Evolutionary conservation across 1,140 invertebrate species (phyloP), one percentile per base, ranked within the genome.

Genomic region (Ectropis grisescens): DNA sequence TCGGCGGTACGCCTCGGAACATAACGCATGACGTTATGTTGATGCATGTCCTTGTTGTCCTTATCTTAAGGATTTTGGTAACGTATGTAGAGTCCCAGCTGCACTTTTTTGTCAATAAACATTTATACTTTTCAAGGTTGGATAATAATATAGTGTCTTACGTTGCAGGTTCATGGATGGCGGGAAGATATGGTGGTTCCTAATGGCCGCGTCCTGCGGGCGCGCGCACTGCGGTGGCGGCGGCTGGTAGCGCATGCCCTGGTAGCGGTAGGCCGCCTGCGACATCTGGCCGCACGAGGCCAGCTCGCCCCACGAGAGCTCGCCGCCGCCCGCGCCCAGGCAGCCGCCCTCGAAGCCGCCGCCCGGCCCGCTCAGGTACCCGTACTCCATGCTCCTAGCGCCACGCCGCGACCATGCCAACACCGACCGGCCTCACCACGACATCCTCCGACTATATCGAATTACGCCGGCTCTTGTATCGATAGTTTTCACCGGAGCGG

Each of bases 271-370:
- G 1, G 89, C 89, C 2, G 89, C 88, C 56, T 91, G 89, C 33
- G 90, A 91, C 90, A 95, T 93, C 82, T 94, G 93, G 26, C 91
- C 91, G 75, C 93, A 95, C 7, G 91, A 92, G 13, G 91, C 90
- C 42, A 93, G 84, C 70, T 95, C 93, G 13, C 91, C 90, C 76
- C 94, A 94, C 4, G 91, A 76, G 52, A 82, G 58, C 47, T 82
- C 78, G 13, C 74, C 74, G 36, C 71, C 62, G 23, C 71, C 58
- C 11, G 68, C 58, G 14, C 65, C 67, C 39, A 75, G 48, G 41
- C 76, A 81, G 27, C 65, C 62, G 26, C 70, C 58, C 3, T 81
- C 76, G 50, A 81, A 81, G 8, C 76, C 76, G 37, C 75, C 68
- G 34, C 74, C 70, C 11, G 76, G 70, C 22, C 78, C 75, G 58